Evolutionary conservation across 1,140 invertebrate species (phyloP).

Genomic region (Schlechtendalia chinensis): DNA sequence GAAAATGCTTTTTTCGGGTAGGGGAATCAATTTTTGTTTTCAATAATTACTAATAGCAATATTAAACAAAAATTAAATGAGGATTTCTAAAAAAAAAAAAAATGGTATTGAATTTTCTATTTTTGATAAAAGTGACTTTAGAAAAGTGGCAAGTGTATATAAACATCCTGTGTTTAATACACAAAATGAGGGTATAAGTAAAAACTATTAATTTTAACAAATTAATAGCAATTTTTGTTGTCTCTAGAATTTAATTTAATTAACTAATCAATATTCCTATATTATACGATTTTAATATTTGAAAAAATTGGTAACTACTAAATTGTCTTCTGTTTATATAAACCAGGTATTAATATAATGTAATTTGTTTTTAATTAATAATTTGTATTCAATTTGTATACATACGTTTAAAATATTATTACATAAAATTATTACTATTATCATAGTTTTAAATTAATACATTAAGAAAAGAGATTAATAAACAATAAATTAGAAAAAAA

Average conservation of each 20-base stretch:
- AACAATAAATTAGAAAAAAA: neutral
- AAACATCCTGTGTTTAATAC: too few relatives aligned
- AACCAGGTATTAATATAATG: neutral
- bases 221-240: neutral
- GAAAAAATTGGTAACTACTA: neutral
- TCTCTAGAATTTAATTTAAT: neutral
- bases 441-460: neutral
- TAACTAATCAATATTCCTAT: neutral
- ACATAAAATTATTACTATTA: neutral
- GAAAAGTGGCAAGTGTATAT: too few relatives aligned
- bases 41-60: too few relatives aligned
- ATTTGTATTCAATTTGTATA: too few relatives aligned
- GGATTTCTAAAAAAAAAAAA: too few relatives aligned
- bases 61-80: too few relatives aligned
- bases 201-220: too few relatives aligned
- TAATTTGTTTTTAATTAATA: neutral
- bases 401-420: neutral
- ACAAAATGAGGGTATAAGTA: too few relatives aligned
- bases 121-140: too few relatives aligned
- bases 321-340: neutral
- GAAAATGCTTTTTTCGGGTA: too few relatives aligned
- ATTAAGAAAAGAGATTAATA: neutral
- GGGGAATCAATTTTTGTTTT: too few relatives aligned
- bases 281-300: neutral
- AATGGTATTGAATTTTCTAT: too few relatives aligned